These are phyloP conservation scores for Penaeus vannamei DNA, from an alignment of 1,140 invertebrate genomes.

Conservation along the genomic window DNA sequence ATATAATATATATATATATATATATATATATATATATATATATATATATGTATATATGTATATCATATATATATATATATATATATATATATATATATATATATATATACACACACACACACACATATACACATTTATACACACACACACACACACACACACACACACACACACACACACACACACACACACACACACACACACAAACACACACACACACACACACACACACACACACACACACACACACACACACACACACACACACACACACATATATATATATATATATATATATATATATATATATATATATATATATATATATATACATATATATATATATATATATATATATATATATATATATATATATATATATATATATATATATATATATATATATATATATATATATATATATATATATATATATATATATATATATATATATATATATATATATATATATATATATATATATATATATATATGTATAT, in stretches of 20 bases:
- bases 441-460: too few relatives aligned
- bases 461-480: too few relatives aligned
- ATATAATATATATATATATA: slow-evolving; percentile 10
- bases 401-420: too few relatives aligned
- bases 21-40: background rate
- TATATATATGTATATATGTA: slow-evolving; percentile 44
- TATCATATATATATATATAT: slow-evolving; percentile 44
- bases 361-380: background rate
- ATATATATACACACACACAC: background rate
- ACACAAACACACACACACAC: slow-evolving; percentile 12
- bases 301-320: slow-evolving; percentile 35
- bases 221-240: background rate
- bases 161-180: slow-evolving; percentile 8
- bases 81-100: slow-evolving; percentile 42
- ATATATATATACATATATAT: slow-evolving; percentile 36
- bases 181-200: slow-evolving; percentile 24
- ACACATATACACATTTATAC: slow-evolving; percentile 37
- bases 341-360: background rate
- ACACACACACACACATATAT: slow-evolving; percentile 7
- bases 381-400: background rate
- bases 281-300: slow-evolving; percentile 5
- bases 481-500: too few relatives aligned
- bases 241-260: background rate
- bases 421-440: too few relatives aligned
- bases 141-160: slow-evolving; percentile 20